These are phyloP conservation scores for Amia ocellicauda DNA, from an alignment of 2,113 vertebrate genomes.

Conservation along the genomic window DNA sequence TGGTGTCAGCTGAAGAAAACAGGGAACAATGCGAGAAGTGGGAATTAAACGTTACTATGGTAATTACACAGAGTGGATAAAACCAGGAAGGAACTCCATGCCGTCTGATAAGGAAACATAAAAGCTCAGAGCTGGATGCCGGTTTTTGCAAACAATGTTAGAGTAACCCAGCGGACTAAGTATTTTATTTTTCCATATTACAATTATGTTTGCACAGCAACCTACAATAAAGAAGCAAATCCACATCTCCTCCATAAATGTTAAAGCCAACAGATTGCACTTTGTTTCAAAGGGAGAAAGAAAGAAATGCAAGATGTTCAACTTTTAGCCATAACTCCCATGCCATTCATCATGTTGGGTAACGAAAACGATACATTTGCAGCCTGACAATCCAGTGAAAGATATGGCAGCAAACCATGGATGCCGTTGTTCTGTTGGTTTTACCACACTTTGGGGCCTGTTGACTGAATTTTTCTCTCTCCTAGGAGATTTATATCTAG, in stretches of 20 bases:
- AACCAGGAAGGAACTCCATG: constrained; percentile 70
- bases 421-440: no score
- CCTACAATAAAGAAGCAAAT: constrained; percentile 34
- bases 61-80: constrained; percentile 62
- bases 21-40: constrained; percentile 43
- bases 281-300: constrained; percentile 9
- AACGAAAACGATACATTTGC: no score
- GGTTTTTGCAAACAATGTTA: constrained; percentile 42
- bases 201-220: background rate
- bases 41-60: constrained; percentile 41
- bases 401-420: no score
- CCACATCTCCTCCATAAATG: constrained; percentile 29
- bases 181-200: constrained; percentile 32
- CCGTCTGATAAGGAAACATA: constrained; percentile 56
- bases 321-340: no score
- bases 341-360: constrained; percentile 33
- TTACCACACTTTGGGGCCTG: no score
- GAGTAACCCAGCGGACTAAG: constrained; percentile 30
- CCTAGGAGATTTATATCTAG: no score
- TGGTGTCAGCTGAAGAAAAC: constrained; percentile 53
- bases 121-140: constrained; percentile 34
- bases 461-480: no score
- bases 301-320: constrained; percentile 25
- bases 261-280: constrained; percentile 38
- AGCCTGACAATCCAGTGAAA: no score